These are phyloP conservation scores for Andricus quercusramuli DNA, from an alignment of 2,888 invertebrate genomes.

Conservation along the genomic window DNA sequence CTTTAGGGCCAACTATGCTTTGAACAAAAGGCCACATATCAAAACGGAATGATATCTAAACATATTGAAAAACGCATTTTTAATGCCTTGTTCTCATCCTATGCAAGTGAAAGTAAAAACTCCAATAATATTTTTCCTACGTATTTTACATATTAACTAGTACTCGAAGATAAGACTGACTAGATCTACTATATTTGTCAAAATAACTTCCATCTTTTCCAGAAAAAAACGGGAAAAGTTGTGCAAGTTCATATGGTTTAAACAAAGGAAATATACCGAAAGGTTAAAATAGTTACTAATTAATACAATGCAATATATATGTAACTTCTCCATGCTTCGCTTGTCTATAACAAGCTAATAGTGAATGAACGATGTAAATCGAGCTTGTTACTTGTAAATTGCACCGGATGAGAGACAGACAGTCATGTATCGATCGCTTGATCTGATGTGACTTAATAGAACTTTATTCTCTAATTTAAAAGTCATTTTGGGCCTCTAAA, in stretches of 20 bases:
- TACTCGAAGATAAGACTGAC: constrained; percentile 15
- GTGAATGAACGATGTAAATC: background rate
- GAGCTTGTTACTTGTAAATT: constrained; percentile 15
- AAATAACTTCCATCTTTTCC: constrained; percentile 1
- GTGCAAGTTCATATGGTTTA: background rate
- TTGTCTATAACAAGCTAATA: background rate
- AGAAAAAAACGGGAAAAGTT: background rate
- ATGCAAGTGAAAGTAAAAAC: constrained; percentile 7
- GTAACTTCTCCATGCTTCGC: background rate
- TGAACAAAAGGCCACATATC: background rate
- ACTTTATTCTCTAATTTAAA: background rate
- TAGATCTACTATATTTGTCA: constrained; percentile 14
- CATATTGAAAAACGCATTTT: background rate
- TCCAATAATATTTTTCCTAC: constrained; percentile 3
- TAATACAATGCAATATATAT: background rate
- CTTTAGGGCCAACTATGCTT: background rate
- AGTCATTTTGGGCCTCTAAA: background rate
- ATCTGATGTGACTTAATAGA: background rate
- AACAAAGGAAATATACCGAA: background rate
- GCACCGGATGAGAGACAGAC: constrained; percentile 5
- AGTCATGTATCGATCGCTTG: background rate
- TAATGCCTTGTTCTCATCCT: constrained; percentile 9
- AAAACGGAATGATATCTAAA: background rate
- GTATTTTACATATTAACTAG: constrained; percentile 5
- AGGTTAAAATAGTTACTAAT: background rate